Base-by-base conservation (phyloP, 2,888 invertebrate species). In the Ephialtes manifestator region DNA sequence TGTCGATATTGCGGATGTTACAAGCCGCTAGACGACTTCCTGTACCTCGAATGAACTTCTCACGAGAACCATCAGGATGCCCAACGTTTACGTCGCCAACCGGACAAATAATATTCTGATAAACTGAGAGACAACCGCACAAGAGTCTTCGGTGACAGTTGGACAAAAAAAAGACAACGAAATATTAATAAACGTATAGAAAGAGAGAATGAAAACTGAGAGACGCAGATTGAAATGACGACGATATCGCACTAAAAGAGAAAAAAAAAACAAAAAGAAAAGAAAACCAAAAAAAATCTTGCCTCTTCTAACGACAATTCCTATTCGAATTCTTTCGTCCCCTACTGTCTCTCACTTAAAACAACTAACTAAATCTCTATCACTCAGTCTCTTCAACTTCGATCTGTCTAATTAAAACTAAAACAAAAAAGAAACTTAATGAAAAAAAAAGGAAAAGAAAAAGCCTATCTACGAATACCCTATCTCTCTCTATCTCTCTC, bases 401-500 rank as follows among this genome's bases (percentile, higher is more conserved):
- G 15, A 80, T 68, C 18, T 70, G 58, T 48, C 68, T 20, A 18
- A 20, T 51, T 18, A 18, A 18, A 11, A 39, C 13, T 46, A 75
- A 85, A 80, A 71, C 43, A 51, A 48, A 60, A 79, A 43, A 46
- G 35, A 43, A 80, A 67, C 20, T 67, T 48, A 39, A 55, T 35
- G 15, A 75, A 81, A 20, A 48, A 76, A 81, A 70, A 67, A 43
- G 24, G 43, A 53, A 75, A 68, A 55, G 70, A 55, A 63, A 63
- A 79, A 71, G 15, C 20, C 70, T 68, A 58, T 81, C 75, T 43
- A 67, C 76, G 53, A 82, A 82, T 70, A 65, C 72, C 31, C 76
- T 67, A 63, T 83, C 53, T 88, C 84, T 90, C 89, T 90, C 90
- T 89, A 87, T 90, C 89, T 91, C 89, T 93, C 87, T 90, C 87